phyloP scores from a whole-genome alignment of 2,113 vertebrate species.

The Nothobranchius furzeri region DNA sequence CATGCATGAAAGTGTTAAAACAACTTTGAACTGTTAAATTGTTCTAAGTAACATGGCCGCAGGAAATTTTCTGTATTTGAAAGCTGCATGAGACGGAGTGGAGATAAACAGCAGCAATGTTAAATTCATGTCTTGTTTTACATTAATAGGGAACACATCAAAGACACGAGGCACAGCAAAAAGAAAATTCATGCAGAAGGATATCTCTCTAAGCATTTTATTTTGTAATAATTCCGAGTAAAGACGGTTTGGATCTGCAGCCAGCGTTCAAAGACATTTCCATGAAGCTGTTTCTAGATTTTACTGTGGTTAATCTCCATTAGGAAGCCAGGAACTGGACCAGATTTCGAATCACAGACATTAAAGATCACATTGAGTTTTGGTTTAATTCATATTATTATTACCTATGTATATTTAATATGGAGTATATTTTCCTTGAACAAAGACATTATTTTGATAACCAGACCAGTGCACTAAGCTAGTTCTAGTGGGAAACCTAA shows the following conservation, averaged over 20 bases:
- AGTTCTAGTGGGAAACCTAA: no score
- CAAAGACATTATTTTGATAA: no score
- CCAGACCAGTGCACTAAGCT: no score
- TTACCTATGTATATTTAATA: no score
- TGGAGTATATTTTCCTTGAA: no score
- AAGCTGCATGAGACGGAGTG: constrained; percentile 18
- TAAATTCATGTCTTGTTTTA: constrained; percentile 54
- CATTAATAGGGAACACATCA: constrained; percentile 68
- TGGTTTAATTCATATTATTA: no score
- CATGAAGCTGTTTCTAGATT: background rate
- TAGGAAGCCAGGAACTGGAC: constrained; percentile 11
- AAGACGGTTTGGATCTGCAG: constrained; percentile 31
- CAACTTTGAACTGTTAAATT: constrained; percentile 65
- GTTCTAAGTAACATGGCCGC: constrained; percentile 53
- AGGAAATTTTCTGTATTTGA: constrained; percentile 45
- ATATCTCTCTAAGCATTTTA: constrained; percentile 59
- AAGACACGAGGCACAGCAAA: constrained; percentile 45
- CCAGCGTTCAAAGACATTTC: constrained; percentile 1
- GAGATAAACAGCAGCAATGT: constrained; percentile 55
- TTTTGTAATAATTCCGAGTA: constrained; percentile 25
- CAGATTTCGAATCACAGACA: background rate
- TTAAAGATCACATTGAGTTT: no score
- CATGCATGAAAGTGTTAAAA: constrained; percentile 18
- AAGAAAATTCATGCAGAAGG: constrained; percentile 44
- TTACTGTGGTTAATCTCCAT: background rate